Base-by-base conservation (phyloP, 1,140 invertebrate species). In the Drosophila tropicalis region DNA sequence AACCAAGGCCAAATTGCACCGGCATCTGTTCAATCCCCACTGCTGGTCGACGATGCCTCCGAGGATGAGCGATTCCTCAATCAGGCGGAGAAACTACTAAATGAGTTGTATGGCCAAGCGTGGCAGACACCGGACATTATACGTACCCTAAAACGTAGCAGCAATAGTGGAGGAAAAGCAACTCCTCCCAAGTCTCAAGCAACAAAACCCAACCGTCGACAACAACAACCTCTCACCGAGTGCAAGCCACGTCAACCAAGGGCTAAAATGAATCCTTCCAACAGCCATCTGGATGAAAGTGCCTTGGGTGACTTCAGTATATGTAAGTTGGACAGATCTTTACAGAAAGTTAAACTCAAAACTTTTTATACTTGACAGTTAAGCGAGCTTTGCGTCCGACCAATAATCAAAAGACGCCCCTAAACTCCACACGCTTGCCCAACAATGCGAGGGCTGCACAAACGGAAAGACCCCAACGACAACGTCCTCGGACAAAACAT, bases 71-170 rank as follows among this genome's bases (percentile, higher is more conserved):
- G 81, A 34, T 90, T 91, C 34, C 70, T 90, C 0, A 73, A 61
- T 0, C 67, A 90, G 0, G 94, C 92, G 36, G 91, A 92, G 22
- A 90, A 93, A 75, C 92, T 94, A 39, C 82, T 94, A 13, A 93
- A 93, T 56, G 90, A 93, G 74, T 75, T 94, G 5, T 94, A 94
- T 78, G 94, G 94, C 0, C 85, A 79, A 64, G 58, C 87, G 1
- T 94, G 94, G 94, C 91, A 93, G 68, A 94, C 81, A 47, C 92
- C 79, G 67, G 90, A 89, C 90, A 91, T 83, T 7, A 79, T 79
- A 25, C 69, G 63, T 6, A 91, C 76, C 9, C 58, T 91, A 0
- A 90, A 90, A 56, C 81, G 84, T 0, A 71, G 75, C 25, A 90
- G 76, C 29, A 70, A 71, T 29, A 80, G 72, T 12, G 75, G 75